Conservation (phyloP, 2,797 vertebrate species). For the Cynodonichthys magdalenae region DNA sequence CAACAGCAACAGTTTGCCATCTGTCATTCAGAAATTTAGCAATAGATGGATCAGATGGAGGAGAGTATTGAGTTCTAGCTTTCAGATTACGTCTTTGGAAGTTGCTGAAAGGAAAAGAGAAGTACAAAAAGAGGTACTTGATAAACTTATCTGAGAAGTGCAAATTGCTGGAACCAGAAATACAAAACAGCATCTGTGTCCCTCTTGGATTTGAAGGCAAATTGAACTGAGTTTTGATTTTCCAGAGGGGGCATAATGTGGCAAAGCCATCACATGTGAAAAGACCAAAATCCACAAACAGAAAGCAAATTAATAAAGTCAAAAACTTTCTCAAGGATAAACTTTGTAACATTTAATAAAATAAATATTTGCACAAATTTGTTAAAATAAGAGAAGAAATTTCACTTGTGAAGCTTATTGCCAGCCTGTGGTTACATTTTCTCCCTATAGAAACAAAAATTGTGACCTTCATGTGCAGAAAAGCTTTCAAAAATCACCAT, state of each 20-base stretch:
- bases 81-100: constrained; percentile 5
- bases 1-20: neutral
- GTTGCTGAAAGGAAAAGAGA: constrained; percentile 9
- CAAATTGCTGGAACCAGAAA: constrained; percentile 8
- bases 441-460: no score
- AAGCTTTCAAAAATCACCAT: no score
- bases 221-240: constrained; percentile 4
- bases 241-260: neutral
- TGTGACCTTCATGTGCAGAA: no score
- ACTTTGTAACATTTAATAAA: no score
- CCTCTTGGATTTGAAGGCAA: neutral
- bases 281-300: neutral
- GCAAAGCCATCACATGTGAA: neutral
- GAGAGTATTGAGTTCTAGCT: constrained; percentile 2
- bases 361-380: no score
- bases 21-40: constrained; percentile 9
- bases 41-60: neutral
- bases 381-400: no score
- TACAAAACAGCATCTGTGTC: neutral
- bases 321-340: no score
- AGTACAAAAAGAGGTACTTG: constrained; percentile 5
- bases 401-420: no score
- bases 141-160: neutral
- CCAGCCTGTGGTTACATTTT: no score
- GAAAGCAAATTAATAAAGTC: neutral